Base-by-base conservation (phyloP, 2,113 vertebrate genomes). In the Petrocephalus microphthalmus region DNA sequence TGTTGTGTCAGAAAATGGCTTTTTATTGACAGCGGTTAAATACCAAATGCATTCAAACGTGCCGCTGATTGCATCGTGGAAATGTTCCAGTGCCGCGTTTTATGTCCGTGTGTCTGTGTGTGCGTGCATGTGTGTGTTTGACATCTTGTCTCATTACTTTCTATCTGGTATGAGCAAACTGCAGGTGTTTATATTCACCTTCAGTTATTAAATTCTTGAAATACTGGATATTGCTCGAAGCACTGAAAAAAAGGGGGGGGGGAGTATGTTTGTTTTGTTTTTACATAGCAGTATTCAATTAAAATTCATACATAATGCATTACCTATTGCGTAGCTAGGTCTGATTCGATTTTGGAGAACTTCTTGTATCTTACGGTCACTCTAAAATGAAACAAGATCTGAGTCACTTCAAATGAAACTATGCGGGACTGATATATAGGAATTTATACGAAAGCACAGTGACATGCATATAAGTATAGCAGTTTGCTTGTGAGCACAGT, bases 1-100 rank as follows among this genome's bases (percentile, higher is more conserved):
- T 83, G 81, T 83, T 45, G 42, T 83, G 81, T 47, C 81, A 78
- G 71, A 78, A 78, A 78, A 78, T 78, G 71, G 15, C 71, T 78
- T 78, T 78, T 78, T 78, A 78, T 78, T 78, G 71, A 78, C 71
- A 78, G 33, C 19, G 71, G 71, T 83, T 83, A 83, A 83, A 83
- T 47, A 83, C 81, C 37, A 83, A 83, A 83, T 83, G 81, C 22
- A 22, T 83, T 83, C 19, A 20, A 45, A 83, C 19, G 5, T 78
- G 29, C 71, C 6, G 71, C 33, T 78, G 71, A 78, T 42, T 78
- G 71, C 71, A 78, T 42, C 37, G 71, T 42, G 71, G 71, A 78
- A 42, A 42, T 42, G 33, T 78, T 78, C 71, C 71, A 78, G 17
- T 33, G 19, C 37, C 33, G 37, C 81, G 49, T n/a, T 83, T 42